Base-by-base conservation (phyloP, 2,888 invertebrate genomes). In the Cephus sareptanus region DNA sequence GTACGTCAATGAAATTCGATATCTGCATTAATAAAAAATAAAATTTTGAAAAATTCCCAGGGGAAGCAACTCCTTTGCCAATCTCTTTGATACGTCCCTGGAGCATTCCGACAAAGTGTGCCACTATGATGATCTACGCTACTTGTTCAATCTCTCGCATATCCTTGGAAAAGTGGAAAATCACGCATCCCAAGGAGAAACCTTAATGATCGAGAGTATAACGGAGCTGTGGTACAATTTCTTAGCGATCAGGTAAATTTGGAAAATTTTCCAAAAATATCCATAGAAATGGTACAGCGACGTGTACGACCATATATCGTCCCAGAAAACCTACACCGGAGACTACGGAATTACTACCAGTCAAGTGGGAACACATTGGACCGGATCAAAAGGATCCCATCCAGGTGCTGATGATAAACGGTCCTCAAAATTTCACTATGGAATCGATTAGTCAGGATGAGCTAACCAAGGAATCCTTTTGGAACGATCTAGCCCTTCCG, bases 171-270 rank as follows among this genome's bases (percentile, higher is more conserved):
- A 71, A 34, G 31, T 34, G 33, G 33, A 34, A 34, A 71, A 71
- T 34, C 2, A 31, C 12, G 31, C 12, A 31, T 75, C 71, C 1
- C 31, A 70, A 40, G 75, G 75, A 23, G 77, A 77, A 34, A 35
- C 70, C 70, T 4, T 78, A 75, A 75, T 76, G 78, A 78, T n/a
- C 56, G 78, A 78, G 73, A 76, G 75, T 30, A 35, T 78, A 68
- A 75, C 56, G 73, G 78, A 78, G 71, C 78, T 78, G 73, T 78
- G 78, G 78, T 78, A 78, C 76, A 78, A 78, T 68, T 78, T 78
- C 34, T 34, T 76, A 11, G 75, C 78, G n/a, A 75, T 73, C 33
- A 68, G 78, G 78, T 78, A 4, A 56, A 34, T 30, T 30, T 11
- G 3, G 30, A 35, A 69, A 75, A 34, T n/a, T 35, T 71, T 56